Conservation (phyloP, 2,797 vertebrate species). For the Anas flavirostris region DNA sequence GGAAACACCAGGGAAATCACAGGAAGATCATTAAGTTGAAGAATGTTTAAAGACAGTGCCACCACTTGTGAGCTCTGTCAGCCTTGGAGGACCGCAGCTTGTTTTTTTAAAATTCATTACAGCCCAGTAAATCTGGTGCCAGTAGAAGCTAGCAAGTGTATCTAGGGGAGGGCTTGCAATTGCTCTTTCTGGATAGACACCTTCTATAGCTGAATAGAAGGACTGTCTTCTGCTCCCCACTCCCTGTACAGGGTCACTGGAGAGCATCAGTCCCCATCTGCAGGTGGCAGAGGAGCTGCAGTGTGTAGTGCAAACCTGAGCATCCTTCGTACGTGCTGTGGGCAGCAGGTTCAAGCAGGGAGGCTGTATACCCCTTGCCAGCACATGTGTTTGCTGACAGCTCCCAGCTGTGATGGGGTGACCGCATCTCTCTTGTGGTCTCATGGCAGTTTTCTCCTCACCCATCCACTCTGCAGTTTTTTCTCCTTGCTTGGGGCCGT, state of each 20-base stretch:
- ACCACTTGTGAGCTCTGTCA: conserved; percentile 42
- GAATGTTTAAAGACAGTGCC: conserved; percentile 33
- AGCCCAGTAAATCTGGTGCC: conserved; percentile 43
- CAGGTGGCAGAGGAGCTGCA: neutral
- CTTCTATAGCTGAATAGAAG: neutral
- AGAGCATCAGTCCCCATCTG: neutral
- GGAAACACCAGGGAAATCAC: conserved; percentile 50
- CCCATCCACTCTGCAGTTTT: neutral
- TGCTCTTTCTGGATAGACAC: neutral
- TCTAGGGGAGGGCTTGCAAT: neutral
- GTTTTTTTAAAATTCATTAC: conserved; percentile 47
- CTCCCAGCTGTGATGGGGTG: fast-evolving
- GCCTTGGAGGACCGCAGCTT: conserved; percentile 17
- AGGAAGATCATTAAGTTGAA: conserved; percentile 58
- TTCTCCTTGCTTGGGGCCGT: neutral
- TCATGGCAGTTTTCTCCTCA: neutral
- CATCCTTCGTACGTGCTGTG: neutral
- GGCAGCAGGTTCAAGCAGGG: neutral
- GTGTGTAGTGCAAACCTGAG: neutral
- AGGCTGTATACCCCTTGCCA: neutral
- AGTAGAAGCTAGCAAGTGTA: conserved; percentile 34
- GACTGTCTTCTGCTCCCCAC: neutral
- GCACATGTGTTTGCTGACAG: neutral
- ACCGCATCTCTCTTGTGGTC: neutral
- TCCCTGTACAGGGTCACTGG: neutral